These are phyloP conservation scores for Mesitornis unicolor DNA, from an alignment of 2,113 vertebrate species.

Conservation along the genomic window DNA sequence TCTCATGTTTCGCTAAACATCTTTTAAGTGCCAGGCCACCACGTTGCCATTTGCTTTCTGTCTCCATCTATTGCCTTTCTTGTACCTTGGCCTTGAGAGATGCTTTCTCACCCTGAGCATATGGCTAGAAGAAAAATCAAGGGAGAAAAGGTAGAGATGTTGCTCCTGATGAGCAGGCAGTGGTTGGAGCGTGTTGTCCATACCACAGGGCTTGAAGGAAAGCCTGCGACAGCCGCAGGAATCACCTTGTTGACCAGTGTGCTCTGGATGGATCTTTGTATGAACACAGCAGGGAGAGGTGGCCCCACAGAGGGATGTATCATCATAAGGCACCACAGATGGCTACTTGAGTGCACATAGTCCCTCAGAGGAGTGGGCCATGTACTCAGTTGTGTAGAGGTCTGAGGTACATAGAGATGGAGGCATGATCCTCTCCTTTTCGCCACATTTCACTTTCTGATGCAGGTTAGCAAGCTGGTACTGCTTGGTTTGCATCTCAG, in stretches of 20 bases:
- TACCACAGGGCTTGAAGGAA: not conserved
- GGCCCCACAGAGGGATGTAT: rapidly evolving
- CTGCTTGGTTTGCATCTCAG: not conserved
- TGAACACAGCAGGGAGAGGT: not conserved
- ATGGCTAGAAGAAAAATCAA: not conserved
- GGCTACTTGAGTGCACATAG: not conserved
- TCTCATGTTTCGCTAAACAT: not conserved
- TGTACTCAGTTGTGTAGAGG: not conserved
- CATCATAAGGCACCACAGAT: not conserved
- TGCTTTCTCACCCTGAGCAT: not conserved
- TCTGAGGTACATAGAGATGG: not conserved
- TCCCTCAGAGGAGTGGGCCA: not conserved
- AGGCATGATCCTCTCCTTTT: not conserved
- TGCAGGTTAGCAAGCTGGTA: not conserved
- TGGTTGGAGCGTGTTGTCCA: not conserved
- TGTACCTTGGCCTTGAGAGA: not conserved
- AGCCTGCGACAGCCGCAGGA: not conserved
- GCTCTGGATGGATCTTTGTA: not conserved
- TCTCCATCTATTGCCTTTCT: not conserved
- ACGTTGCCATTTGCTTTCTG: not conserved
- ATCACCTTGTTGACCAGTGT: not conserved
- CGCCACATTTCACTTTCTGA: not conserved
- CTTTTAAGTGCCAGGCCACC: not conserved
- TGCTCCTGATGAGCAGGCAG: not conserved
- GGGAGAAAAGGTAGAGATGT: not conserved